Percentiles rank a stretch among this genome's conserved stretches.
phyloP scores from a whole-genome alignment of 2,888 invertebrate species.

The Seladonia tumulorum region DNA sequence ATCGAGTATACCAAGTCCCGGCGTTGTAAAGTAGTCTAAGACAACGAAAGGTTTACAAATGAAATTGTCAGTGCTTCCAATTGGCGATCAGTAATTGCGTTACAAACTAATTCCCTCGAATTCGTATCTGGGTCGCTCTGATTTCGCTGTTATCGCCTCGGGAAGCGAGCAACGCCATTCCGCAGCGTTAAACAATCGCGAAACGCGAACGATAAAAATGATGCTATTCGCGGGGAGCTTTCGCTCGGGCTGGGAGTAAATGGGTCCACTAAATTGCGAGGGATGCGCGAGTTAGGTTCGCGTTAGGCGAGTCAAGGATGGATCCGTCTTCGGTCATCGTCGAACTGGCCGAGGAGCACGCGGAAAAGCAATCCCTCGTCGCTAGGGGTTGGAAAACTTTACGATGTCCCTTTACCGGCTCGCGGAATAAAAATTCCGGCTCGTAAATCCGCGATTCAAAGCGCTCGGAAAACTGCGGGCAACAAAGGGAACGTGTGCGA shows the following conservation, averaged over 20 bases:
- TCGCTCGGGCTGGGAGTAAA: background rate
- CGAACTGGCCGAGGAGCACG: slow-evolving; percentile 30
- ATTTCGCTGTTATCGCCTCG: background rate
- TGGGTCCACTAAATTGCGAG: background rate
- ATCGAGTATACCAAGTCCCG: too few relatives aligned
- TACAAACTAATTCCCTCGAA: background rate
- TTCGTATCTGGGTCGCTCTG: background rate
- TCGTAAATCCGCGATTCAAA: slow-evolving; percentile 42
- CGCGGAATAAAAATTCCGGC: slow-evolving; percentile 39
- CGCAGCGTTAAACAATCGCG: background rate
- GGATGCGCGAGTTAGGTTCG: background rate
- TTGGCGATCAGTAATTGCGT: background rate
- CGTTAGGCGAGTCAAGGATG: background rate
- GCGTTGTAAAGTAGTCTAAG: too few relatives aligned
- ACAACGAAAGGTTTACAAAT: background rate
- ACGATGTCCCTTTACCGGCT: background rate
- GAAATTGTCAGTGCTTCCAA: background rate
- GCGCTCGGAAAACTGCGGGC: slow-evolving; percentile 25
- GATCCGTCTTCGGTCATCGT: background rate
- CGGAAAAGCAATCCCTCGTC: slow-evolving; percentile 17
- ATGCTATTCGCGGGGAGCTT: background rate
- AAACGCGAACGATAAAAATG: background rate
- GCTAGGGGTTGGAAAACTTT: background rate
- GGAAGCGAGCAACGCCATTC: background rate
- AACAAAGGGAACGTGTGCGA: slow-evolving; percentile 24